phyloP scores from a whole-genome alignment of 1,140 invertebrate genomes.

The Eupristina koningsbergeri region DNA sequence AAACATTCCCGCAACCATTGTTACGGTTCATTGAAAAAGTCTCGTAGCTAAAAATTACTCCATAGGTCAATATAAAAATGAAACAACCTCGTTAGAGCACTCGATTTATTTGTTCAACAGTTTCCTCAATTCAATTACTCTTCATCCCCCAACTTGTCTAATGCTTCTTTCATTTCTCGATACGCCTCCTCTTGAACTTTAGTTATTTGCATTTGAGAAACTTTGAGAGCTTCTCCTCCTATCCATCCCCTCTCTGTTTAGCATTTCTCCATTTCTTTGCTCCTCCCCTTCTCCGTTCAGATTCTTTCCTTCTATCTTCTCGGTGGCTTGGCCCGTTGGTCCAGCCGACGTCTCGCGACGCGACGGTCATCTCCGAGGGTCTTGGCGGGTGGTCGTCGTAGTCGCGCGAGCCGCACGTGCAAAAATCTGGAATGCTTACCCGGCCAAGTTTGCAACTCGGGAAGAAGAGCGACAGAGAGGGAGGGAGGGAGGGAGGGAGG shows the following conservation, averaged over 20 bases:
- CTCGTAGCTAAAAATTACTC: no score
- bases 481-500: background rate
- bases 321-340: constrained; percentile 7
- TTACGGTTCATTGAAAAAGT: no score
- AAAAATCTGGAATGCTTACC: constrained; percentile 37
- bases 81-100: background rate
- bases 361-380: constrained; percentile 12
- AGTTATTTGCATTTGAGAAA: constrained; percentile 48
- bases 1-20: no score
- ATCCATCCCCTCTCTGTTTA: background rate
- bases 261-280: background rate
- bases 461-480: background rate
- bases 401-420: constrained; percentile 14
- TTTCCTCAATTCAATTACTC: constrained; percentile 24
- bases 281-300: background rate
- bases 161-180: constrained; percentile 32
- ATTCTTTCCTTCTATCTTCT: background rate
- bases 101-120: background rate
- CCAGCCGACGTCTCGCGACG: constrained; percentile 19
- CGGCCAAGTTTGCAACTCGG: background rate
- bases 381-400: constrained; percentile 37
- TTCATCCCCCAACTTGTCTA: constrained; percentile 25
- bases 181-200: constrained; percentile 16
- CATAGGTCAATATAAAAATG: background rate
- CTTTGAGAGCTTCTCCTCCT: constrained; percentile 15